Conservation (phyloP, 2,888 invertebrate genomes). For the Clunio marinus region DNA sequence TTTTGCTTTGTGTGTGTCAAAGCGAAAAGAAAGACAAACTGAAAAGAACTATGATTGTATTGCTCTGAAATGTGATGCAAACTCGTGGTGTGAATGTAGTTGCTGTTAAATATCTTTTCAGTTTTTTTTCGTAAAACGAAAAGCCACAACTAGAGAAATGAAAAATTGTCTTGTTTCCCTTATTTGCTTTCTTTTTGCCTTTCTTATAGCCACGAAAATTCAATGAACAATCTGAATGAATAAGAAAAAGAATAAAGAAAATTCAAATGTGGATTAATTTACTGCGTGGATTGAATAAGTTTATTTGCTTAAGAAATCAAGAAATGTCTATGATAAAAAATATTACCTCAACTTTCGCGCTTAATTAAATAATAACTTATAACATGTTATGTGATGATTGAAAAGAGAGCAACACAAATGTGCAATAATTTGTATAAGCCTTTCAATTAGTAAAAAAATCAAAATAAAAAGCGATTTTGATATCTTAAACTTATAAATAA, state of each 20-base stretch:
- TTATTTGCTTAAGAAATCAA: neutral
- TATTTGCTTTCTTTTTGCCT: neutral
- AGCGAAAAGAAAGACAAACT: neutral
- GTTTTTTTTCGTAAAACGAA: neutral
- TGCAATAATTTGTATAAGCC: too few species aligned
- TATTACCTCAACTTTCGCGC: too few species aligned
- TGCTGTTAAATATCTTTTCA: constrained; percentile 13
- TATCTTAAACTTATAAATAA: too few species aligned
- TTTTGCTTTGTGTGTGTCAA: neutral
- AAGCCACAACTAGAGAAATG: constrained; percentile 10
- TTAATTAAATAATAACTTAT: too few species aligned
- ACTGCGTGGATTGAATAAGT: neutral
- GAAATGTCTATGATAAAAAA: too few species aligned
- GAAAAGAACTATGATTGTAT: neutral
- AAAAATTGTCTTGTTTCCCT: neutral
- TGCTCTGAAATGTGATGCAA: neutral
- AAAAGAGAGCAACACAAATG: too few species aligned
- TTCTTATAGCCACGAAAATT: constrained; percentile 6
- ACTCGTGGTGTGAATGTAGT: neutral
- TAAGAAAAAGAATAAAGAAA: neutral
- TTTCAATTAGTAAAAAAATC: too few species aligned
- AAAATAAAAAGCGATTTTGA: too few species aligned
- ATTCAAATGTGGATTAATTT: constrained; percentile 1
- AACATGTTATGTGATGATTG: too few species aligned
- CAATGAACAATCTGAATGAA: constrained; percentile 15